Base-by-base conservation (phyloP, 2,888 invertebrate species). In the Chalcosyrphus nemorum region DNA sequence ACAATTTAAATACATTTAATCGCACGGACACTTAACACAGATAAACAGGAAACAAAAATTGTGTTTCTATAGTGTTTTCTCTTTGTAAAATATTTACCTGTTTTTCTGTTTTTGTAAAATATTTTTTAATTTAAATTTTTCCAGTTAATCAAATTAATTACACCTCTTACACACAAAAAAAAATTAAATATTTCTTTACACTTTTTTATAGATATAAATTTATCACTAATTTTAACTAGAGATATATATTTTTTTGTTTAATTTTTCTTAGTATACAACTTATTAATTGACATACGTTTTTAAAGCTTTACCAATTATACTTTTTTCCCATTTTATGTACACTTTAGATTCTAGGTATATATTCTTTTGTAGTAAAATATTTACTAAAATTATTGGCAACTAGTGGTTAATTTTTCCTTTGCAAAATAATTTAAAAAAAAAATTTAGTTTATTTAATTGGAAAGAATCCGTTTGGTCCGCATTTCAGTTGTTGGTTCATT, bases 251-350 rank as follows among this genome's bases (percentile, higher is more conserved):
- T 61, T 29, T n/a, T n/a, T n/a, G n/a, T n/a, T n/a, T 61, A 47
- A 11, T 63, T 38, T 29, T 19, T 27, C 38, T 43, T 56, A 56
- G 19, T 56, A 41, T 52, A 38, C 45, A 70, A 70, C 43, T 61
- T 45, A 13, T 72, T 84, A 80, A 84, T 84, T 84, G 84, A 84
- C 84, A 78, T 70, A 77, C 63, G 45, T 35, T 74, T 75, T 84
- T 84, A 84, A 84, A 84, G 84, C 84, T 84, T 74, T 50, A 84
- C 84, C 84, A 78, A 75, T 57, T 41, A 11, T n/a, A n/a, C n/a
- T n/a, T 6, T 57, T 43, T 65, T 21, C 13, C 19, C 45, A 21
- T 59, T 63, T 27, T 80, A 74, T 84, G 68, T 80, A 84, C 84
- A 84, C 57, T 61, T 66, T 45, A 56, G 11, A 57, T 17, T 43